Percentiles rank a stretch among this genome's conserved stretches.
phyloP scores from a whole-genome alignment of 1,140 invertebrate genomes.

The Steinernema khuongi region DNA sequence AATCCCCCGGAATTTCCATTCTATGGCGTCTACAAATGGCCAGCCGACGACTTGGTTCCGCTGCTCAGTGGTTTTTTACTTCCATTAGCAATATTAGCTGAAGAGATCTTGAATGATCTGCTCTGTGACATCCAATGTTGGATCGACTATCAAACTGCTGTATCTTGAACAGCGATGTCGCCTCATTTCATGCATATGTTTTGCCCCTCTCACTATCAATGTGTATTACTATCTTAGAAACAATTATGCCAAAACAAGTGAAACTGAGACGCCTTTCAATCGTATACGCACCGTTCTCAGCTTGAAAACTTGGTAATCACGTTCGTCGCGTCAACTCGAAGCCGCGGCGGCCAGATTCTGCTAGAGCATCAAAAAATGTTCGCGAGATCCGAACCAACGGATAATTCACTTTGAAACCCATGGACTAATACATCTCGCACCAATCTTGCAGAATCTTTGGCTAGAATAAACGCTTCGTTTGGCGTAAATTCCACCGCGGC shows the following conservation, averaged over 20 bases:
- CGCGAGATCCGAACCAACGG: not conserved
- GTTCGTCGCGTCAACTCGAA: not conserved
- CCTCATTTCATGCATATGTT: not conserved
- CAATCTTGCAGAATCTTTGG: not conserved
- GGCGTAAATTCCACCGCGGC: not conserved
- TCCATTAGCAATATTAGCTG: too few species aligned
- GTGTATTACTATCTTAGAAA: too few species aligned
- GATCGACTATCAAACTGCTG: not conserved
- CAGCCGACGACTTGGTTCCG: too few species aligned
- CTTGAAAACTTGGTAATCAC: slow-evolving; percentile 13
- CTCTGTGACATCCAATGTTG: too few species aligned
- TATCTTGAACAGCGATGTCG: not conserved
- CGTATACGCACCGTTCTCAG: too few species aligned
- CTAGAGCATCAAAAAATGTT: not conserved
- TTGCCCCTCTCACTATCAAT: too few species aligned
- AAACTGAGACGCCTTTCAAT: too few species aligned
- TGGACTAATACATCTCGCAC: not conserved
- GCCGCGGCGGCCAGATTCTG: not conserved
- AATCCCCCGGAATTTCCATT: too few species aligned
- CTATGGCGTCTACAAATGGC: too few species aligned
- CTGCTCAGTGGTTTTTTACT: too few species aligned
- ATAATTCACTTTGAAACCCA: not conserved
- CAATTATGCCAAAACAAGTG: too few species aligned
- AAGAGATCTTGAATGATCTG: not conserved
- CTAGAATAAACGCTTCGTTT: not conserved